Percentiles rank a stretch among this genome's conserved stretches.
phyloP scores from a whole-genome alignment of 2,113 vertebrate species.

The Crotalus horridus region DNA sequence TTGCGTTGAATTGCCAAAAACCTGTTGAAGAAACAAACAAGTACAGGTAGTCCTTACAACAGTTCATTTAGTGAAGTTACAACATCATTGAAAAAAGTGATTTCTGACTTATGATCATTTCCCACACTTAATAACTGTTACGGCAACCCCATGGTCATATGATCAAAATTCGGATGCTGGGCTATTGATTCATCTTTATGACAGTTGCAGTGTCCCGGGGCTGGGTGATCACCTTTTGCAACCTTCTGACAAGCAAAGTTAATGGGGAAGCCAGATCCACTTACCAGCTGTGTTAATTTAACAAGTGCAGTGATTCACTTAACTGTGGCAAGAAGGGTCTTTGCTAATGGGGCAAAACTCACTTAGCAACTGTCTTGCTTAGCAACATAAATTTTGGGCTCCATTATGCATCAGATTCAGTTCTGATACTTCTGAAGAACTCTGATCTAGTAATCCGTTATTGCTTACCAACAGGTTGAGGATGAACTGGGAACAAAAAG shows the following conservation, averaged over 20 bases:
- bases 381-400: neutral
- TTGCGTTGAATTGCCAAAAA: neutral
- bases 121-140: neutral
- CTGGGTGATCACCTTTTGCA: neutral
- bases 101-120: neutral
- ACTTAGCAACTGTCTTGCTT: neutral
- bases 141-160: neutral
- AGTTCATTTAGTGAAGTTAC: neutral
- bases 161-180: neutral
- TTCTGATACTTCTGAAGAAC: neutral
- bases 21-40: neutral
- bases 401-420: neutral
- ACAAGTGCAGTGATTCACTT: neutral
- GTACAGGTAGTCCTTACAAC: neutral
- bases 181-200: neutral
- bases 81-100: neutral
- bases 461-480: constrained; percentile 68
- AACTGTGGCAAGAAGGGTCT: neutral
- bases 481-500: constrained; percentile 85
- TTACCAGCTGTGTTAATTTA: neutral
- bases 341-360: neutral
- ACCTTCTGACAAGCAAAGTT: neutral
- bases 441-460: neutral
- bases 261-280: too few relatives aligned
- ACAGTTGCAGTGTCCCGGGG: neutral